Percentiles rank a stretch among this genome's conserved stretches.
Evolutionary conservation across 2,113 vertebrate species (phyloP).

Genomic region (Notiomystis cincta): DNA sequence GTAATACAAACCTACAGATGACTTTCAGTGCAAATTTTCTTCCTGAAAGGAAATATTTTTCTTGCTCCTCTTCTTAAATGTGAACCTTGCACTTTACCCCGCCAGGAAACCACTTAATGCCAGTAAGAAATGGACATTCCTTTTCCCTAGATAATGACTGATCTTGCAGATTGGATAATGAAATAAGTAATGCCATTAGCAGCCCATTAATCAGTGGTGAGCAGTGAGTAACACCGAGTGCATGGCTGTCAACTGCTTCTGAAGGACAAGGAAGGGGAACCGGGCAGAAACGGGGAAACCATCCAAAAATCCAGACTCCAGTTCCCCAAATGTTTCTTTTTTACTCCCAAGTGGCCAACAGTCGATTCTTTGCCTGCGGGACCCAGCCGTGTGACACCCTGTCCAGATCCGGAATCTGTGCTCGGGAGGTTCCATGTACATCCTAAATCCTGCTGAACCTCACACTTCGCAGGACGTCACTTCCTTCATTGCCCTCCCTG

Average conservation of each 20-base stretch:
- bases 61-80: neutral
- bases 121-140: neutral
- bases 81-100: neutral
- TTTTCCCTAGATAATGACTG: neutral
- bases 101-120: neutral
- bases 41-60: neutral
- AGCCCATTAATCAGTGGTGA: neutral
- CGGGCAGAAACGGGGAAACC: neutral
- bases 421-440: neutral
- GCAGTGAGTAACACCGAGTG: neutral
- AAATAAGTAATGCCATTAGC: constrained; percentile 15
- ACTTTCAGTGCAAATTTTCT: neutral
- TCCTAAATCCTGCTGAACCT: neutral
- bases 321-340: neutral
- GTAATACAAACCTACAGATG: neutral
- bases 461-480: neutral
- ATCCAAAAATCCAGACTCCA: neutral
- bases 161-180: neutral
- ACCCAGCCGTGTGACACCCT: neutral
- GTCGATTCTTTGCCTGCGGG: neutral
- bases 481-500: neutral
- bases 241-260: neutral
- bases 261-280: neutral
- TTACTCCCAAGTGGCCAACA: neutral
- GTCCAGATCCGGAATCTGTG: neutral